These are phyloP conservation scores for Pyxicephalus adspersus DNA, from an alignment of 2,113 vertebrate genomes.

Conservation along the genomic window DNA sequence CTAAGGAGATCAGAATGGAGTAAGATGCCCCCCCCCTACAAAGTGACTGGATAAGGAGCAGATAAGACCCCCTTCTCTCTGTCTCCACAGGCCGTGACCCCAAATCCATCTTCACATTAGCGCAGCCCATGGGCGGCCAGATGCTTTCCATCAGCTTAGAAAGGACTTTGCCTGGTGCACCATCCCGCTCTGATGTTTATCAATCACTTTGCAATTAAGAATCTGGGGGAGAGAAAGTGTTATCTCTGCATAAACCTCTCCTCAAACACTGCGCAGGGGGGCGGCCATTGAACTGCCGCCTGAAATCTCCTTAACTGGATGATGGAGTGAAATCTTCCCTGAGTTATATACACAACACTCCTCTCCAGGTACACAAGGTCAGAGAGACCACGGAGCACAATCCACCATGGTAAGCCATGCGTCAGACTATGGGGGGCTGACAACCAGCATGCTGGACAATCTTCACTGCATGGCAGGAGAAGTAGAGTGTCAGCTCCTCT, in stretches of 20 bases:
- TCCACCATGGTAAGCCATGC: too few relatives aligned
- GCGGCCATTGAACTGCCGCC: not conserved
- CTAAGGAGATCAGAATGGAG: constrained; percentile 60
- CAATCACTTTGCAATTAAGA: not conserved
- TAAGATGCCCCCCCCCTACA: not conserved
- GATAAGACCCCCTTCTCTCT: constrained; percentile 45
- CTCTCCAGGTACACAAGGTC: not conserved
- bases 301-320: not conserved
- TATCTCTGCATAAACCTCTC: constrained; percentile 10
- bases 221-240: not conserved
- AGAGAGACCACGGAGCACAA: too few relatives aligned
- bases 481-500: too few relatives aligned
- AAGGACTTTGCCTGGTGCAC: not conserved
- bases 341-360: not conserved
- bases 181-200: not conserved
- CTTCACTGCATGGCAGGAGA: too few relatives aligned
- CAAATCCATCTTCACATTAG: constrained; percentile 51
- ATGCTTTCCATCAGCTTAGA: constrained; percentile 44
- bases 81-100: not conserved
- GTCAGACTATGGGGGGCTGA: too few relatives aligned
- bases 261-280: not conserved
- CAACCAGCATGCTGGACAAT: too few relatives aligned
- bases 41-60: constrained; percentile 57
- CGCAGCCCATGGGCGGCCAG: not conserved
- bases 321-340: constrained; percentile 1